phyloP scores from a whole-genome alignment of 2,888 invertebrate genomes.

The Choreutis nemorana region DNA sequence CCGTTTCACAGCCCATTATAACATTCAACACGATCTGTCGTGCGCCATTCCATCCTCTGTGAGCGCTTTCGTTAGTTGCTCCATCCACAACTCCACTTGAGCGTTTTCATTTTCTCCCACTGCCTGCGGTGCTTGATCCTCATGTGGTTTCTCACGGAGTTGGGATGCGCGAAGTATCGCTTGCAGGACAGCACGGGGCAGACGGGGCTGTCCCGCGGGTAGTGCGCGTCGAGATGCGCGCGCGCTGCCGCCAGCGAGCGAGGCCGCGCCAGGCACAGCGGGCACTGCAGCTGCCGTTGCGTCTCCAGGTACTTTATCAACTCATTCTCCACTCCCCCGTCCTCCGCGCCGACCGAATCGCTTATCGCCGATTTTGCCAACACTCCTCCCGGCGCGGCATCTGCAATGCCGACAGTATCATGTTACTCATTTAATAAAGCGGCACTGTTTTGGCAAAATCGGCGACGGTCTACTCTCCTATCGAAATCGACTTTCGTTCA shows the following conservation, averaged over 20 bases:
- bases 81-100: conserved; percentile 75
- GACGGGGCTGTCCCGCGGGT: conserved; percentile 83
- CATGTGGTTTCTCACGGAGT: conserved; percentile 89
- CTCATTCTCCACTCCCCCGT: conserved; percentile 30
- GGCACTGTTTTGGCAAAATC: conserved; percentile 36
- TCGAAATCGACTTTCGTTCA: conserved; percentile 11
- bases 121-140: conserved; percentile 81
- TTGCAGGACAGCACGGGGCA: conserved; percentile 82
- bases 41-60: conserved; percentile 7
- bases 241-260: conserved; percentile 73
- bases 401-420: conserved; percentile 69
- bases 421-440: conserved; percentile 27
- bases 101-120: conserved; percentile 85
- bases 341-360: conserved; percentile 29
- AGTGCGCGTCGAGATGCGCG: conserved; percentile 81
- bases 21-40: conserved; percentile 14
- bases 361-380: conserved; percentile 27
- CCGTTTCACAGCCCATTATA: conserved; percentile 35
- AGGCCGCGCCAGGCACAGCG: conserved; percentile 75
- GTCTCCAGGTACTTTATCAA: conserved; percentile 22
- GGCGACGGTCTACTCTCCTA: conserved; percentile 22
- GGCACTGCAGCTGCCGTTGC: conserved; percentile 62
- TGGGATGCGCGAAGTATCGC: conserved; percentile 81
- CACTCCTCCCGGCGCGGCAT: conserved; percentile 44
- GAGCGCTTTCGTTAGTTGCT: conserved; percentile 21